phyloP scores from a whole-genome alignment of 2,113 vertebrate genomes.

The Upupa epops region DNA sequence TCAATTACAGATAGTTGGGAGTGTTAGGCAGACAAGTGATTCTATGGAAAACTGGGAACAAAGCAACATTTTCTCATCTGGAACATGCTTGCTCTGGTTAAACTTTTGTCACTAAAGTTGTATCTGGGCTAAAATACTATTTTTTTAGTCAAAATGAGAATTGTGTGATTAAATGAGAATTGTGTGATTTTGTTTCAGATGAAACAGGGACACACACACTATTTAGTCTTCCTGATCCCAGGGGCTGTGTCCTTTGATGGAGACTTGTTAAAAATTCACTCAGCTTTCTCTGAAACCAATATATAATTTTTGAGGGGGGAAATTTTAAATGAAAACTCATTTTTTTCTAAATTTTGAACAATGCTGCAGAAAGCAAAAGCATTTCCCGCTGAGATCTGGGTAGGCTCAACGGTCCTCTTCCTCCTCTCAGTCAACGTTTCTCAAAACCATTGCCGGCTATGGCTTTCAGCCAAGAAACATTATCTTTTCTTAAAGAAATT shows the following conservation, averaged over 20 bases:
- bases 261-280: neutral
- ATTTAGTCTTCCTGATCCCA: rapidly evolving
- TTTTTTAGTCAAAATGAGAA: neutral
- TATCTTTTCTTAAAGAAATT: neutral
- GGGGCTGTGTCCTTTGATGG: neutral
- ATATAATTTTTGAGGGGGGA: neutral
- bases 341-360: neutral
- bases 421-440: neutral
- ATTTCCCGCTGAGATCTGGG: rapidly evolving
- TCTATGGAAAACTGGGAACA: neutral
- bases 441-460: neutral
- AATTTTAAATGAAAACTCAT: neutral
- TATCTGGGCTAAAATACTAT: neutral
- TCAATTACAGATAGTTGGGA: neutral
- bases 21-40: neutral
- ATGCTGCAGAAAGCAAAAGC: neutral
- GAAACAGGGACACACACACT: neutral
- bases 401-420: neutral
- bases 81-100: neutral
- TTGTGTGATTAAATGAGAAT: too few relatives aligned
- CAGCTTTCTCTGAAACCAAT: neutral
- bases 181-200: neutral
- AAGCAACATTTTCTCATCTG: neutral
- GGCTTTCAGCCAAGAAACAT: neutral
- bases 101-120: neutral